Conservation (phyloP, 1,140 invertebrate species). For the Ladona fulva region DNA sequence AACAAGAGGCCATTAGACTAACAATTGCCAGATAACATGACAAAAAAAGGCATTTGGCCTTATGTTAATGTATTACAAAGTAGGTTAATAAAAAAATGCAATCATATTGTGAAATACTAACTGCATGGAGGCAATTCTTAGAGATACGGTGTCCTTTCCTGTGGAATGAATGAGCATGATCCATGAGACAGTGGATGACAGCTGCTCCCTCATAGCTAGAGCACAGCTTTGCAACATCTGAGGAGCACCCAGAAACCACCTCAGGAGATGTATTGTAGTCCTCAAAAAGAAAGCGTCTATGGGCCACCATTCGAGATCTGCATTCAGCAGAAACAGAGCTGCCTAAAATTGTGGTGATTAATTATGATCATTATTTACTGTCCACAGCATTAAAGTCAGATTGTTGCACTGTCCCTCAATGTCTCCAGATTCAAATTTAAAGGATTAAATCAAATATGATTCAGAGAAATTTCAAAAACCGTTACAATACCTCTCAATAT, state of each 20-base stretch:
- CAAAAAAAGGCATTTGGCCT: no score
- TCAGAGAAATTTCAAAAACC: no score
- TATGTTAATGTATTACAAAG: no score
- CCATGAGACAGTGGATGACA: slow-evolving; percentile 94
- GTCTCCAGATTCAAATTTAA: no score
- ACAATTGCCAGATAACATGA: no score
- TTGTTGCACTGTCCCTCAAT: no score
- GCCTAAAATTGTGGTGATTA: slow-evolving; percentile 26
- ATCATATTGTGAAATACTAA: background rate
- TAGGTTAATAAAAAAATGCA: no score
- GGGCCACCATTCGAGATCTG: slow-evolving; percentile 79
- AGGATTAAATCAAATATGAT: no score
- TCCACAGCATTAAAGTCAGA: no score
- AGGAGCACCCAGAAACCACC: slow-evolving; percentile 77
- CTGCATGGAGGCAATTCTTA: background rate
- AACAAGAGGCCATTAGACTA: no score
- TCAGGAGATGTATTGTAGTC: slow-evolving; percentile 89
- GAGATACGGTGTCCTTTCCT: background rate
- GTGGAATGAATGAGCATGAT: slow-evolving; percentile 48
- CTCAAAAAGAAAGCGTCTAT: slow-evolving; percentile 82
- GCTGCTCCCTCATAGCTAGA: slow-evolving; percentile 55
- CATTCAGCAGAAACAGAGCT: slow-evolving; percentile 63
- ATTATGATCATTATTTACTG: no score
- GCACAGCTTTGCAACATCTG: slow-evolving; percentile 72
- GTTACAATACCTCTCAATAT: no score